Evolutionary conservation across 2,888 invertebrate genomes (phyloP).

Genomic region (Eupsilia transversa): DNA sequence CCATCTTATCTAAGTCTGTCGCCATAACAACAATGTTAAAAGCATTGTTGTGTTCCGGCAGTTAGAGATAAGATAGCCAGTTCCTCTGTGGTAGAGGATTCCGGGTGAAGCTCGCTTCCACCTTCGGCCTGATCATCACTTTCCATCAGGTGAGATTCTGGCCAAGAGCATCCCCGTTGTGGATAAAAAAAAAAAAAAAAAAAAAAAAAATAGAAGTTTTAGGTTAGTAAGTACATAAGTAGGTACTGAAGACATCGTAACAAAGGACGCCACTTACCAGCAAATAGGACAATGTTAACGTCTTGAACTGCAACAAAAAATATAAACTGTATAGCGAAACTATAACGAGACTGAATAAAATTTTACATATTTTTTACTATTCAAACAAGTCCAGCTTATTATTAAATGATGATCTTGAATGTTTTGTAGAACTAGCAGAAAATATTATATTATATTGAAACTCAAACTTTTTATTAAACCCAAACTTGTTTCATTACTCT

Average conservation of each 20-base stretch:
- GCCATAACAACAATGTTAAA: no score
- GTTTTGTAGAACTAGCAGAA: background rate
- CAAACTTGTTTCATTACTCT: background rate
- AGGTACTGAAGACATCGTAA: background rate
- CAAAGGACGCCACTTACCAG: constrained; percentile 13
- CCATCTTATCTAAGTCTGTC: no score
- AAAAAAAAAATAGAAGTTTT: no score
- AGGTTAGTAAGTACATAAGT: background rate
- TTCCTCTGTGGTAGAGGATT: no score
- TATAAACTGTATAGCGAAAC: background rate
- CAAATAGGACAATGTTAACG: constrained; percentile 3
- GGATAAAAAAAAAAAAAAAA: no score
- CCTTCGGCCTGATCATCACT: no score
- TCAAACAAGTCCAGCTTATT: background rate
- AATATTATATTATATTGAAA: background rate
- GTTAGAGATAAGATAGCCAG: no score
- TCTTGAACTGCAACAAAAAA: constrained; percentile 22
- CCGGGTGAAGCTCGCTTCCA: no score
- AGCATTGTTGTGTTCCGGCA: no score
- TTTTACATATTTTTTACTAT: background rate
- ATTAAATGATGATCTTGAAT: constrained; percentile 25
- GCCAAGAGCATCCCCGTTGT: no score
- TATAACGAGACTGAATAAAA: constrained; percentile 2
- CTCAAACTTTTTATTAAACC: no score
- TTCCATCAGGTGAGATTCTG: no score